Evolutionary conservation across 64 coral and sea anemone species (phyloP).

Genomic region (Montipora cactus): DNA sequence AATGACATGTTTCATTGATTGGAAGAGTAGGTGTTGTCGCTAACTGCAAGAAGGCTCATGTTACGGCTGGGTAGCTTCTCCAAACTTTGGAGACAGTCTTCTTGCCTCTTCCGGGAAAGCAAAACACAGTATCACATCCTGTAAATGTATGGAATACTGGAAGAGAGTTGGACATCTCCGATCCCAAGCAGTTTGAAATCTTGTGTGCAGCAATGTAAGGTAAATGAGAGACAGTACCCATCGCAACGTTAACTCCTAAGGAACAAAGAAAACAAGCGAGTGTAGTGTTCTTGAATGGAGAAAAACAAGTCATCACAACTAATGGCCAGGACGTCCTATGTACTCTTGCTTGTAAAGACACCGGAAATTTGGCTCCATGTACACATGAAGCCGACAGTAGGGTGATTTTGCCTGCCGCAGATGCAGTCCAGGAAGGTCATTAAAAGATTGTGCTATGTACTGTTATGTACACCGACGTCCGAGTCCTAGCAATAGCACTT

Average conservation of each 20-base stretch:
- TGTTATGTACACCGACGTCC: no score
- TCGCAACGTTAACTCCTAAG: not conserved
- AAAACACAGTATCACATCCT: constrained; percentile 50
- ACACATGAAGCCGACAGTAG: no score
- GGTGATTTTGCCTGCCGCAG: no score
- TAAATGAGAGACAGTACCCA: no score
- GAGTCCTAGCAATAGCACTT: no score
- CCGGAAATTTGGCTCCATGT: no score
- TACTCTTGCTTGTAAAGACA: no score
- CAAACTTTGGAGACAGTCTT: constrained; percentile 40
- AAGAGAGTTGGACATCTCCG: constrained; percentile 1
- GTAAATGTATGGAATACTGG: constrained; percentile 54
- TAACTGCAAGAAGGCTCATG: constrained; percentile 15
- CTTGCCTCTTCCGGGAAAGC: constrained; percentile 52
- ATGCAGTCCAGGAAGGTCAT: no score
- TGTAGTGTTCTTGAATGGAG: no score
- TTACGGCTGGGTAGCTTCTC: constrained; percentile 28
- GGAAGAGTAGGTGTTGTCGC: not conserved
- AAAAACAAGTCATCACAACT: no score
- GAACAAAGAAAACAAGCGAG: not conserved
- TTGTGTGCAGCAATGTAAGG: constrained; percentile 9
- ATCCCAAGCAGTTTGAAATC: not conserved
- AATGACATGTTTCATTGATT: constrained; percentile 15
- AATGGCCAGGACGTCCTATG: no score
- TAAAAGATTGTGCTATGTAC: no score